Evolutionary conservation across 2,888 invertebrate genomes (phyloP).

Genomic region (Tachystola acroxantha): DNA sequence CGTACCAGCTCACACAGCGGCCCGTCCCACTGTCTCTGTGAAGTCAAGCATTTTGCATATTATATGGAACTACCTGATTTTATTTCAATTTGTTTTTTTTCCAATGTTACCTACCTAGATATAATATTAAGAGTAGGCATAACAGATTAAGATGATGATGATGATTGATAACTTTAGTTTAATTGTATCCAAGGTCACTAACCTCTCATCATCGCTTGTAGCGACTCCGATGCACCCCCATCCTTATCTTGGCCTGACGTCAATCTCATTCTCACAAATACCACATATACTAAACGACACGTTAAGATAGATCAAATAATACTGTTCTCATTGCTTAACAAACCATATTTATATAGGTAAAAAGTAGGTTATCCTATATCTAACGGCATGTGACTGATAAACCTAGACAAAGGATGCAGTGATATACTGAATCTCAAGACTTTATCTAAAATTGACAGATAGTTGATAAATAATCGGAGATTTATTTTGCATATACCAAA

Average conservation of each 20-base stretch:
- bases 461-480: too few species aligned
- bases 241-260: slow-evolving; percentile 62
- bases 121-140: too few species aligned
- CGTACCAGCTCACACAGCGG: too few species aligned
- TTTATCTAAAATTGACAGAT: not conserved
- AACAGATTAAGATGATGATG: too few species aligned
- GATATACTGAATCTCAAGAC: not conserved
- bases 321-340: slow-evolving; percentile 39
- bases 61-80: too few species aligned
- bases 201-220: slow-evolving; percentile 43
- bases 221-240: slow-evolving; percentile 58
- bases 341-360: slow-evolving; percentile 60
- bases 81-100: too few species aligned
- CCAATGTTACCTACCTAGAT: too few species aligned
- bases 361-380: slow-evolving; percentile 72
- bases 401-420: slow-evolving; percentile 32
- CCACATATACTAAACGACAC: slow-evolving; percentile 17
- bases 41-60: too few species aligned
- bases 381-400: slow-evolving; percentile 64
- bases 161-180: too few species aligned
- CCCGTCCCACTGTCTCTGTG: too few species aligned
- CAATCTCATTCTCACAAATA: slow-evolving; percentile 42
- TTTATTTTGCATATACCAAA: too few species aligned
- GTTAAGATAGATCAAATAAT: slow-evolving; percentile 18
- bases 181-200: slow-evolving; percentile 15